Conservation (phyloP, 2,113 vertebrate species). For the Caretta caretta region DNA sequence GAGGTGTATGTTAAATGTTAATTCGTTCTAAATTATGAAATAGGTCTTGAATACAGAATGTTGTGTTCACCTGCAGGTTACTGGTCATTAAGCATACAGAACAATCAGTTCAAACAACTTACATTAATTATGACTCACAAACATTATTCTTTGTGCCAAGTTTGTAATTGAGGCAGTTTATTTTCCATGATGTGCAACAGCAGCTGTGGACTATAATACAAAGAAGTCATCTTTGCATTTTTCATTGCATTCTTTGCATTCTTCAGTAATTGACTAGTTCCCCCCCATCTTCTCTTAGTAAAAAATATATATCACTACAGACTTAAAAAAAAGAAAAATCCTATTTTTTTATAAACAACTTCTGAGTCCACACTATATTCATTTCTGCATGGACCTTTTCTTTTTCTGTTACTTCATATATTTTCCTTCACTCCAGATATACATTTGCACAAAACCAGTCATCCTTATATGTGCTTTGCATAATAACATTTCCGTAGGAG, state of each 20-base stretch:
- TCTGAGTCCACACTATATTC: neutral
- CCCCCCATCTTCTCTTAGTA: constrained; percentile 34
- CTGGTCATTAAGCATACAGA: constrained; percentile 52
- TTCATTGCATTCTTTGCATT: constrained; percentile 39
- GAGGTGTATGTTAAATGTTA: constrained; percentile 17
- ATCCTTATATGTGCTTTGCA: neutral
- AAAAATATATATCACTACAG: neutral
- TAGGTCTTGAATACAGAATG: constrained; percentile 20
- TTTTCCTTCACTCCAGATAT: neutral
- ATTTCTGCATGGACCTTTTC: neutral
- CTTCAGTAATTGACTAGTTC: constrained; percentile 61
- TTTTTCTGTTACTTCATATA: neutral
- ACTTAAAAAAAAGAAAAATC: neutral
- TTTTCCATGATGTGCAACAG: constrained; percentile 53
- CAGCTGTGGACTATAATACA: constrained; percentile 66
- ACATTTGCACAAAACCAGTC: neutral
- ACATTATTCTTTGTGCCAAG: constrained; percentile 61
- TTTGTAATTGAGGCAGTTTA: constrained; percentile 68
- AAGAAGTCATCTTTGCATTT: neutral
- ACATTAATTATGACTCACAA: constrained; percentile 66
- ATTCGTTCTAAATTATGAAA: constrained; percentile 54
- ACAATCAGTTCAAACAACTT: constrained; percentile 36
- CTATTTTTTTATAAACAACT: neutral
- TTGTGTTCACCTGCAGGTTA: constrained; percentile 57
- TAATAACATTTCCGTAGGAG: neutral